phyloP scores from a whole-genome alignment of 2,888 invertebrate species.

The Tachina fera region DNA sequence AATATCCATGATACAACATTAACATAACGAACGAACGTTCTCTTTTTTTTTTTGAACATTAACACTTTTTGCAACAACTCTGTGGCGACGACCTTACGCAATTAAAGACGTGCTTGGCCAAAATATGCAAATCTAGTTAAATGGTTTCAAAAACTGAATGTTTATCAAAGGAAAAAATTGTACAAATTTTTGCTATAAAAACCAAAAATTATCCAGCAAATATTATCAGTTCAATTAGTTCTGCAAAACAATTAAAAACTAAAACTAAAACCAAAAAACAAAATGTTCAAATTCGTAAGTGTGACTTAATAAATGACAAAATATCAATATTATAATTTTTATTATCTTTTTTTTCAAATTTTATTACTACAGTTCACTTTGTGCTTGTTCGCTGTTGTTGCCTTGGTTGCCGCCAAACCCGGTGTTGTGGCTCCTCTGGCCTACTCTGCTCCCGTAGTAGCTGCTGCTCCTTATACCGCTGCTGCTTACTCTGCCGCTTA shows the following conservation, averaged over 20 bases:
- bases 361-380: conserved; percentile 65
- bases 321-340: neutral
- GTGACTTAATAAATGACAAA: neutral
- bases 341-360: neutral
- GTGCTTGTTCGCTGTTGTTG: conserved; percentile 73
- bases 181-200: conserved; percentile 17
- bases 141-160: neutral
- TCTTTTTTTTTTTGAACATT: neutral
- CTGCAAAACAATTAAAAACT: conserved; percentile 27
- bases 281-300: conserved; percentile 66
- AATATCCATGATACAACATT: neutral
- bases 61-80: neutral
- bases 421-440: conserved; percentile 73
- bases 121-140: conserved; percentile 29
- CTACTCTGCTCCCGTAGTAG: conserved; percentile 73
- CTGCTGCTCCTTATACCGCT: conserved; percentile 70
- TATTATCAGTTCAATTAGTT: conserved; percentile 54
- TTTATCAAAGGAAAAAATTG: neutral
- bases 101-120: conserved; percentile 35
- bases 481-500: conserved; percentile 62
- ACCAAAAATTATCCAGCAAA: neutral
- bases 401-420: conserved; percentile 74
- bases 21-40: neutral
- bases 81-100: conserved; percentile 13
- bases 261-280: conserved; percentile 15